Base-by-base conservation (phyloP, 1,140 invertebrate species). In the Cotesia glomerata region DNA sequence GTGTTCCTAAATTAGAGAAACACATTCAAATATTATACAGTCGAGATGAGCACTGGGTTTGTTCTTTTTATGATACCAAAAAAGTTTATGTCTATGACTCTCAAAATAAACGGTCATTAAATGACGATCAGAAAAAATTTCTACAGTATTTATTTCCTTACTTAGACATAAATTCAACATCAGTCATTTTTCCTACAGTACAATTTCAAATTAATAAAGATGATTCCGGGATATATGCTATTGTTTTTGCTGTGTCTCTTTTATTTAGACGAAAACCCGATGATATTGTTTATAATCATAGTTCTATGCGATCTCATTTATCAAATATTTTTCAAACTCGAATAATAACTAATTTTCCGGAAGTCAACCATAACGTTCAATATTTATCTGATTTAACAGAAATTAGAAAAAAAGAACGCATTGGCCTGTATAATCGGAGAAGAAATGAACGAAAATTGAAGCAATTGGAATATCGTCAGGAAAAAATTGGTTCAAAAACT, bases 61-160 rank as follows among this genome's bases (percentile, higher is more conserved):
- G 26, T 26, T 26, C 26, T 18, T 14, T 62, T 58, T 63, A 65
- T 61, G 70, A 52, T 71, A 32, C 65, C 35, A 45, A 71, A 16
- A 11, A 51, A 34, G 36, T 71, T 35, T 13, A 58, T 59, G 36
- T 71, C 18, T 65, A 71, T 49, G 70, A 71, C 58, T 71, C 70
- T n/a, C n/a, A 45, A 34, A 61, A 63, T 13, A 54, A 5, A 5
- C 26, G 26, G 0, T 45, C 5, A 8, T 35, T 71, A 7, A n/a
- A 71, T 16, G 13, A n/a, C 4, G 39, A 65, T 36, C 61, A 54
- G 13, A 59, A 52, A 32, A n/a, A 16, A 58, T 56, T 49, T 36
- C 59, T 71, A 36, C 3, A 66, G 51, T 8, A 14, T 16, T 16
- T 71, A 9, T 66, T 56, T 63, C 62, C 70, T 7, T 71, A 65